Conservation (phyloP, 2,888 invertebrate genomes). For the Blomia tropicalis region DNA sequence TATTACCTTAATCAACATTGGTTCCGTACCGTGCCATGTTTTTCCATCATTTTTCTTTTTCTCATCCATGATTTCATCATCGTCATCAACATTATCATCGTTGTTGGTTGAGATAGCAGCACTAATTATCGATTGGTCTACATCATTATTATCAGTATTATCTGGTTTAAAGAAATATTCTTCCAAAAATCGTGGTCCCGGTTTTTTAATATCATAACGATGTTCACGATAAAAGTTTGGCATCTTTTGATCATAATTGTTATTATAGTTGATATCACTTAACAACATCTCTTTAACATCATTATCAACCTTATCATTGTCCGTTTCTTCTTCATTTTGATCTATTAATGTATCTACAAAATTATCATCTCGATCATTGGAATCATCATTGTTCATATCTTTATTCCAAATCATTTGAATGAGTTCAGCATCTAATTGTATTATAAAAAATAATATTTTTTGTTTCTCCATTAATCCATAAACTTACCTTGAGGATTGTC, state of each 20-base stretch:
- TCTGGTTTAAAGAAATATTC: slow-evolving; percentile 42
- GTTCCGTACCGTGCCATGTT: background rate
- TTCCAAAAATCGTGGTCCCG: slow-evolving; percentile 61
- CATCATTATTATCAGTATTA: background rate
- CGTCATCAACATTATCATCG: no score
- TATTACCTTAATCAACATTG: background rate
- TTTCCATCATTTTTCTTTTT: no score
- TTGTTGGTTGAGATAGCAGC: no score
- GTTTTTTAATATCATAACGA: slow-evolving; percentile 80
- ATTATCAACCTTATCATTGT: slow-evolving; percentile 10
- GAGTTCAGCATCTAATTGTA: background rate
- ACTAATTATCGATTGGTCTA: background rate
- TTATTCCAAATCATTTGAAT: background rate
- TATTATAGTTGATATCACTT: slow-evolving; percentile 18
- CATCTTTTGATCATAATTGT: slow-evolving; percentile 20
- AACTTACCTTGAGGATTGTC: no score
- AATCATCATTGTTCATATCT: background rate
- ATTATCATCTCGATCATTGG: background rate
- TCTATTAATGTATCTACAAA: background rate
- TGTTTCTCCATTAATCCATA: no score
- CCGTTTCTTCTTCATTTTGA: slow-evolving; percentile 17
- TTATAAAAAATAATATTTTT: background rate
- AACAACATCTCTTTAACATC: background rate
- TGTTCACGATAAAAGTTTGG: slow-evolving; percentile 60
- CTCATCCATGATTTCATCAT: no score